phyloP scores from a whole-genome alignment of 2,113 vertebrate genomes.

The Hippocampus zosterae region DNA sequence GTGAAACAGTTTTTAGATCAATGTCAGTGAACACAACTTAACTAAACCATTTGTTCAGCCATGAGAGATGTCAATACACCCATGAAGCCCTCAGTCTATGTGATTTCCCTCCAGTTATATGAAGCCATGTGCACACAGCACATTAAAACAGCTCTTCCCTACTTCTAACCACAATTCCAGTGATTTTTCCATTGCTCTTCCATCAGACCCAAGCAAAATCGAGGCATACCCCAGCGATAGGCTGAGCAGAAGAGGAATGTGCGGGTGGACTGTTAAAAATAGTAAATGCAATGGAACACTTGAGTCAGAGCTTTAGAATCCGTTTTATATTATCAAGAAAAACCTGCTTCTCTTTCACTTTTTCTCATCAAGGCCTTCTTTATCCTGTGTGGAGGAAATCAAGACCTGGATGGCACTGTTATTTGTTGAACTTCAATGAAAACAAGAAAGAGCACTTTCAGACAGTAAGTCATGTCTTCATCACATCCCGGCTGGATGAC shows the following conservation, averaged over 20 bases:
- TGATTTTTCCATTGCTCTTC: conserved; percentile 82
- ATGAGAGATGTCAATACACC: conserved; percentile 96
- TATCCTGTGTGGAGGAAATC: background rate
- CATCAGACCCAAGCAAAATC: conserved; percentile 20
- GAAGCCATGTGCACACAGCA: background rate
- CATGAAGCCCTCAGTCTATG: conserved; percentile 97
- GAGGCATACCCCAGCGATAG: conserved; percentile 8
- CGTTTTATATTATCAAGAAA: conserved; percentile 30
- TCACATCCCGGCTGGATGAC: too few species aligned
- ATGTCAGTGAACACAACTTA: conserved; percentile 97
- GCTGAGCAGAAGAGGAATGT: conserved; percentile 5
- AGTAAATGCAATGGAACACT: conserved; percentile 19
- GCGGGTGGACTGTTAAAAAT: conserved; percentile 9
- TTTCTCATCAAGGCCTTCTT: background rate
- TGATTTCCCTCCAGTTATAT: conserved; percentile 75
- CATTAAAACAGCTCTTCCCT: conserved; percentile 88
- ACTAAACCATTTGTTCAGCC: conserved; percentile 96
- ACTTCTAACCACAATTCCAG: conserved; percentile 88
- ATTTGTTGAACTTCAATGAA: too few species aligned
- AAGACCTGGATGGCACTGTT: too few species aligned
- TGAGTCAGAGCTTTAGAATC: conserved; percentile 20
- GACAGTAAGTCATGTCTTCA: too few species aligned
- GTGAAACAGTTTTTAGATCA: conserved; percentile 86
- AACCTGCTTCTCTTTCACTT: conserved; percentile 9
- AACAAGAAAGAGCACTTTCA: too few species aligned